Conservation (phyloP, 2,113 vertebrate genomes). For the Sciurus niger region DNA sequence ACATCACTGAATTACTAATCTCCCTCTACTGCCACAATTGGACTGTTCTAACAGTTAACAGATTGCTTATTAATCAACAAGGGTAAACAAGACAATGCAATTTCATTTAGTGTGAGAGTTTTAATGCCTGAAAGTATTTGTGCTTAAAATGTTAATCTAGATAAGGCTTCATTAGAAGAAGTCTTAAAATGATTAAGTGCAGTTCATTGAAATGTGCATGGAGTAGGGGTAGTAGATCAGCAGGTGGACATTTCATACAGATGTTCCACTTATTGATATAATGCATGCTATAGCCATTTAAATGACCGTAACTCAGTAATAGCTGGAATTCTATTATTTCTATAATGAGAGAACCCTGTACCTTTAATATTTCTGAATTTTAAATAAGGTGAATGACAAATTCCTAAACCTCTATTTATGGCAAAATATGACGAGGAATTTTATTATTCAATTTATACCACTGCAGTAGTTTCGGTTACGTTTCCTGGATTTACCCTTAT, state of each 20-base stretch:
- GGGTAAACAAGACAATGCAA: slow-evolving; percentile 91
- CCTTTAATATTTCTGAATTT: slow-evolving; percentile 91
- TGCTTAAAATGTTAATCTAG: slow-evolving; percentile 90
- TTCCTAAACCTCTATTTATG: slow-evolving; percentile 89
- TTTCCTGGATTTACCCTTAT: slow-evolving; percentile 88
- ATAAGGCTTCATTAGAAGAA: slow-evolving; percentile 88
- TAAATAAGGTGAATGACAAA: slow-evolving; percentile 90
- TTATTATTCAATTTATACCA: slow-evolving; percentile 90
- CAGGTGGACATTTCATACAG: slow-evolving; percentile 89
- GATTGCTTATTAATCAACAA: slow-evolving; percentile 92
- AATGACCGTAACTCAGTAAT: slow-evolving; percentile 89
- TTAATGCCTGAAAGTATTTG: slow-evolving; percentile 90
- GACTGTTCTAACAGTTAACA: slow-evolving; percentile 88
- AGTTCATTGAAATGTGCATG: slow-evolving; percentile 85
- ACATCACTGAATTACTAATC: slow-evolving; percentile 88
- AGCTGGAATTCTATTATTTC: slow-evolving; percentile 91
- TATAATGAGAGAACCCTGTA: slow-evolving; percentile 88
- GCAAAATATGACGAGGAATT: slow-evolving; percentile 90
- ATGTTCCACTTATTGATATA: slow-evolving; percentile 89
- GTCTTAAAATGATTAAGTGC: slow-evolving; percentile 88
- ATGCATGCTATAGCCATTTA: slow-evolving; percentile 87
- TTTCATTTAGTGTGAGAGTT: slow-evolving; percentile 88
- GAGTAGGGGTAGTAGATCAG: slow-evolving; percentile 83
- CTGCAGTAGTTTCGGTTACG: slow-evolving; percentile 85
- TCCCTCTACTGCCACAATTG: slow-evolving; percentile 86